Evolutionary conservation across 2,797 vertebrate genomes (phyloP), one percentile per base, ranked within the genome.

Genomic region (Hemibagrus guttatus): DNA sequence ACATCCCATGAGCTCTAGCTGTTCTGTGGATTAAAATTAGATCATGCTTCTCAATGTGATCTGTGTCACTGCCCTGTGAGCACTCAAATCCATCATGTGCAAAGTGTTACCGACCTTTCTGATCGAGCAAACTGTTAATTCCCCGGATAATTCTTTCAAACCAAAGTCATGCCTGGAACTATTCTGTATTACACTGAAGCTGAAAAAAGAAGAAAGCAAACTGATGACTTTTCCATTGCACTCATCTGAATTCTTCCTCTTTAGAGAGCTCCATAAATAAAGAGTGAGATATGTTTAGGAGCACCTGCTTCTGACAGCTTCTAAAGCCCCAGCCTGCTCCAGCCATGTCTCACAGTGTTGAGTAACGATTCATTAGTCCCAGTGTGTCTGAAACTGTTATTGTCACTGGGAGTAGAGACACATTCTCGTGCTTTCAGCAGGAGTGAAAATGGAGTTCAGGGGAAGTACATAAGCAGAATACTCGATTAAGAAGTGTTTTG

Each of bases 301-400:
- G 84, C 87, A 91, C 86, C 88, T 88, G 86, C 84, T 64, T 88
- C 49, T 86, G 88, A 89, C 81, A 84, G 85, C 39, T 82, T 74
- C 42, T 74, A 76, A 42, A 89, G 82, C 23, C 39, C 28, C 21
- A 79, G 28, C n/a, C 61, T 79, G 66, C 52, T 61, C 4, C 72
- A 35, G 42, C 31, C 61, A 19, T 66, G 69, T 54, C 49, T 79
- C 28, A 52, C 35, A 35, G 46, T 58, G 39, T 19, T 61, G 52
- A 80, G 61, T 21, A 61, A 80, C n/a, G 28, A 35, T 49, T 75
- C 42, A 86, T 84, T 84, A 28, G 68, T 86, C 82, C 58, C 82
- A 79, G 83, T 42, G 39, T 54, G 84, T 85, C 81, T 19, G 59
- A 54, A 59, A 12, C 28, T 28, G 82, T 86, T 87, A 86, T 28